These are phyloP conservation scores for Formica selysi DNA, from an alignment of 1,140 invertebrate genomes.

Conservation along the genomic window DNA sequence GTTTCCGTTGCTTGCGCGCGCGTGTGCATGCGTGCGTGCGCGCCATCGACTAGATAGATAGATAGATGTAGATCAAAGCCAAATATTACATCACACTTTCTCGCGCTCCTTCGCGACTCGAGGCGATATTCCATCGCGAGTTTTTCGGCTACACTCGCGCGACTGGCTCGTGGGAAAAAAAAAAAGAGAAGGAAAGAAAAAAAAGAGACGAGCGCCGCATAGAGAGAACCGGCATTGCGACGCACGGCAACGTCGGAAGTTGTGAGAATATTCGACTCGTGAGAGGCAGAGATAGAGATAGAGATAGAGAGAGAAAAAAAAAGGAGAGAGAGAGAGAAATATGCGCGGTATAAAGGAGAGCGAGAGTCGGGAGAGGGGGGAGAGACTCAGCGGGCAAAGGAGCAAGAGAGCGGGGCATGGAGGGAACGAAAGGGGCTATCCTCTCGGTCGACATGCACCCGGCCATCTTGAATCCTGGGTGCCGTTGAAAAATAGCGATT, in stretches of 20 bases:
- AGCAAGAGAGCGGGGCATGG: constrained; percentile 52
- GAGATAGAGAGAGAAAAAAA: neutral
- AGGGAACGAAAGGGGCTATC: constrained; percentile 65
- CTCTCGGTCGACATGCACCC: constrained; percentile 75
- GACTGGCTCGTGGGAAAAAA: neutral
- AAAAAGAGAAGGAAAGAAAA: neutral
- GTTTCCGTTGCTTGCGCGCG: constrained; percentile 2
- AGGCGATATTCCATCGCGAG: neutral
- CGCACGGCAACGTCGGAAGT: constrained; percentile 55
- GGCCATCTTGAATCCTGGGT: constrained; percentile 83
- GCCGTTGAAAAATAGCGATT: constrained; percentile 80
- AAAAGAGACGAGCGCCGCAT: constrained; percentile 13
- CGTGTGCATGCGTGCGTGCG: neutral
- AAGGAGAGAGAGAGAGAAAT: constrained; percentile 28
- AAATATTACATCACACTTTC: constrained; percentile 57
- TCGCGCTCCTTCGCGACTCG: constrained; percentile 34
- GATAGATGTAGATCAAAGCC: constrained; percentile 32
- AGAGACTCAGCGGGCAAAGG: constrained; percentile 29
- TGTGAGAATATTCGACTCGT: constrained; percentile 65
- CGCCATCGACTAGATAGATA: constrained; percentile 7
- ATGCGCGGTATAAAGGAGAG: constrained; percentile 22
- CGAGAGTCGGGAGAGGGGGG: neutral
- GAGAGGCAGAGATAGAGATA: constrained; percentile 8
- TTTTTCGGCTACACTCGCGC: neutral
- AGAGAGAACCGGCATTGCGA: constrained; percentile 36